A percentile compares a stretch with the other conserved stretches of the same genome.
Evolutionary conservation across 2,113 vertebrate genomes (phyloP).

Genomic region (Chlamydotis undulata): DNA sequence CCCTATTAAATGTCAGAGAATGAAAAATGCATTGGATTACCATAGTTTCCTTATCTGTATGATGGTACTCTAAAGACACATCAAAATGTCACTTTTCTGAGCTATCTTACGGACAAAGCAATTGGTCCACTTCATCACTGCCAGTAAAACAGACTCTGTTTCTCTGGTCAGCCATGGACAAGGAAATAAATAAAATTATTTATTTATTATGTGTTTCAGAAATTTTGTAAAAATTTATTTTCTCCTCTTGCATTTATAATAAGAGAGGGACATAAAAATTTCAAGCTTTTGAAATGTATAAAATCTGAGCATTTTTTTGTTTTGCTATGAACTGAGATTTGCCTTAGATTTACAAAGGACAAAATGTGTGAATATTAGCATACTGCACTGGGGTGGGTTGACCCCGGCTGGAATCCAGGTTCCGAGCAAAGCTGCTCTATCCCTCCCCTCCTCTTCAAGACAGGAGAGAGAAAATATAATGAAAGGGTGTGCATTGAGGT

Average conservation of each 20-base stretch:
- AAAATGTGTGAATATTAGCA: background rate
- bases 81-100: background rate
- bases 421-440: no score
- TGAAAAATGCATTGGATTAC: background rate
- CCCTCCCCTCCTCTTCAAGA: background rate
- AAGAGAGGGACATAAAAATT: background rate
- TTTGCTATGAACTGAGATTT: background rate
- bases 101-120: background rate
- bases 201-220: background rate
- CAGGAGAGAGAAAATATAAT: background rate
- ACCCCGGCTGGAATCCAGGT: background rate
- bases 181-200: background rate
- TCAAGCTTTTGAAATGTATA: background rate
- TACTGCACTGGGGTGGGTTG: background rate
- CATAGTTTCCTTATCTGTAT: background rate
- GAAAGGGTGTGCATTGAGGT: background rate
- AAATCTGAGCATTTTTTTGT: background rate
- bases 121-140: background rate
- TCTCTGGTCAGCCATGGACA: background rate
- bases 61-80: background rate
- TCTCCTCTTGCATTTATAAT: background rate
- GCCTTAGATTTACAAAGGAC: background rate
- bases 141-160: background rate
- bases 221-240: background rate
- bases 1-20: slow-evolving; percentile 34